Evolutionary conservation across 2,888 invertebrate genomes (phyloP).

Genomic region (Drosophila ochracea): DNA sequence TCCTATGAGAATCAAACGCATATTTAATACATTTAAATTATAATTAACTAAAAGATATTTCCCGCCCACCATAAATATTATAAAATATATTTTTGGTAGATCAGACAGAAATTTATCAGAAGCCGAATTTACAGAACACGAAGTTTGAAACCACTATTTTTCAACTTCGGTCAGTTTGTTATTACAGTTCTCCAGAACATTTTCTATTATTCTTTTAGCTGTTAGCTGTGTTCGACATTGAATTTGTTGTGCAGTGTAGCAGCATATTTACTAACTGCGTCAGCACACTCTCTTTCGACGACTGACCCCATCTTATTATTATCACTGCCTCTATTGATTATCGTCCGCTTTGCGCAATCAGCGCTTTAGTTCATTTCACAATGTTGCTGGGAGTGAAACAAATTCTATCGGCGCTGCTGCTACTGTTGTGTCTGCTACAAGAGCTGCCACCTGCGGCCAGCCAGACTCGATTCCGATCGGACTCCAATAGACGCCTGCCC

Average conservation of each 20-base stretch:
- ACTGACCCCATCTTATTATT: slow-evolving; percentile 14
- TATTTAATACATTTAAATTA: background rate
- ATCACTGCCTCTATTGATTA: slow-evolving; percentile 17
- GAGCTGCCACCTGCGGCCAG: slow-evolving; percentile 1
- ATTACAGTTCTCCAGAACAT: background rate
- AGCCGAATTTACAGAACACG: background rate
- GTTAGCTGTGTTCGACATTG: background rate
- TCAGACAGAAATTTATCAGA: background rate
- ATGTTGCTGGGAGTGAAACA: slow-evolving; percentile 35
- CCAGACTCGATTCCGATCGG: background rate
- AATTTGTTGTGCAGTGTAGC: slow-evolving; percentile 21
- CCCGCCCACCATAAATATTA: background rate
- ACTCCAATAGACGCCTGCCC: slow-evolving; percentile 2
- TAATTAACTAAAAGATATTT: background rate
- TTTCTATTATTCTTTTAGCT: background rate
- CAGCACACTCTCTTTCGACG: background rate
- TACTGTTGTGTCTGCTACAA: slow-evolving; percentile 42
- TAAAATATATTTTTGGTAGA: background rate
- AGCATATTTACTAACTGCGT: slow-evolving; percentile 6
- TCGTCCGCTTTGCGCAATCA: slow-evolving; percentile 1
- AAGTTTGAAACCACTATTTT: background rate
- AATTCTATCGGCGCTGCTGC: slow-evolving; percentile 11
- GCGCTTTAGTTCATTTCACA: slow-evolving; percentile 28
- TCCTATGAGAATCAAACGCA: background rate
- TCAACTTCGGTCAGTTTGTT: background rate